A percentile compares a stretch with the other conserved stretches of the same genome.
phyloP scores from a whole-genome alignment of 2,797 vertebrate species.

The Catamblyrhynchus diadema region DNA sequence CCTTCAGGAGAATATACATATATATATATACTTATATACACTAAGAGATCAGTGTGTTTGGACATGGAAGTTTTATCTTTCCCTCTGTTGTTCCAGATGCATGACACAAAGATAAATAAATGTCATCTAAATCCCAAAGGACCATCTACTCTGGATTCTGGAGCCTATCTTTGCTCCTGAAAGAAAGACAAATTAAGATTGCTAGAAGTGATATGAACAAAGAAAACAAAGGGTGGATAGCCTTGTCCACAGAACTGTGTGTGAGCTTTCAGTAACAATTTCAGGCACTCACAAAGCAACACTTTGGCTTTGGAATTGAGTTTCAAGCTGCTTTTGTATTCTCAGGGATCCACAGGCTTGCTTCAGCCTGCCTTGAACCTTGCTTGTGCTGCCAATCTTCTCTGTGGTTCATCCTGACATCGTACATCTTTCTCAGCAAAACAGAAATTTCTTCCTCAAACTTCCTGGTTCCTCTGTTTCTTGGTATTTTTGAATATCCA shows the following conservation, averaged over 20 bases:
- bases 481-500: background rate
- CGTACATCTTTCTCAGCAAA: background rate
- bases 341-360: background rate
- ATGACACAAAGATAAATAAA: background rate
- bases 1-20: background rate
- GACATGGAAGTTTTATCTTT: background rate
- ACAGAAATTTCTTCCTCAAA: background rate
- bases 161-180: background rate
- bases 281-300: background rate
- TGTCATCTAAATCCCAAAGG: background rate
- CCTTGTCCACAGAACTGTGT: background rate
- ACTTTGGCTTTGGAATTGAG: background rate
- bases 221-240: background rate
- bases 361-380: background rate
- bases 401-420: background rate
- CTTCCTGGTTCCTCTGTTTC: background rate
- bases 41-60: background rate
- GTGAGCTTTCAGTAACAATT: background rate
- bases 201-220: background rate
- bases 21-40: background rate
- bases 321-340: background rate
- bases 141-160: background rate
- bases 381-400: background rate
- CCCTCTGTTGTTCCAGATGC: background rate
- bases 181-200: constrained; percentile 2